Percentiles rank a stretch among this genome's conserved stretches.
phyloP scores from a whole-genome alignment of 2,888 invertebrate species.

The Apotomis capreana region DNA sequence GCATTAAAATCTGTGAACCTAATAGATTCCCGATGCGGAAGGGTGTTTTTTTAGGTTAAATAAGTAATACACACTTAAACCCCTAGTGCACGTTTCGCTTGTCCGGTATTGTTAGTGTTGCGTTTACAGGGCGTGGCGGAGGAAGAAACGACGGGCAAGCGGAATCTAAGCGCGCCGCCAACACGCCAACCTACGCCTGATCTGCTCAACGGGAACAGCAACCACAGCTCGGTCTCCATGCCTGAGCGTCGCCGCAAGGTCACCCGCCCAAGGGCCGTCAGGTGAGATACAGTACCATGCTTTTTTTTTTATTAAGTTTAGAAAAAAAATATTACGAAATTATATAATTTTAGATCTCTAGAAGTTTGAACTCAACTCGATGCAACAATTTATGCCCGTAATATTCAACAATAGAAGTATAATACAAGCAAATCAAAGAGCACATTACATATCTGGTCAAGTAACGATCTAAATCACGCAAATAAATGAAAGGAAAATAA shows the following conservation, averaged over 20 bases:
- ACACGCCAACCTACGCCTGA: constrained; percentile 77
- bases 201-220: constrained; percentile 78
- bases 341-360: no score
- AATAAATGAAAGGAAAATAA: no score
- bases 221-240: constrained; percentile 76
- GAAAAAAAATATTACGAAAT: no score
- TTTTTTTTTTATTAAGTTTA: no score
- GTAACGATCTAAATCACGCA: no score
- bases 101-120: neutral
- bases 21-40: no score
- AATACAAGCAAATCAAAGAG: no score
- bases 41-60: neutral
- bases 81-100: constrained; percentile 1
- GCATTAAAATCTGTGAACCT: no score
- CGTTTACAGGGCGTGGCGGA: constrained; percentile 61
- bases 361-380: no score
- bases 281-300: constrained; percentile 51
- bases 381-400: no score
- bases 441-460: no score
- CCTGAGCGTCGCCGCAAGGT: constrained; percentile 77
- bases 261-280: constrained; percentile 66
- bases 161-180: constrained; percentile 76
- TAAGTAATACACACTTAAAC: neutral
- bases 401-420: no score
- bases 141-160: constrained; percentile 68